Percentiles rank a stretch among this genome's conserved stretches.
phyloP scores from a whole-genome alignment of 2,797 vertebrate species.

The Poliocrania exsul region DNA sequence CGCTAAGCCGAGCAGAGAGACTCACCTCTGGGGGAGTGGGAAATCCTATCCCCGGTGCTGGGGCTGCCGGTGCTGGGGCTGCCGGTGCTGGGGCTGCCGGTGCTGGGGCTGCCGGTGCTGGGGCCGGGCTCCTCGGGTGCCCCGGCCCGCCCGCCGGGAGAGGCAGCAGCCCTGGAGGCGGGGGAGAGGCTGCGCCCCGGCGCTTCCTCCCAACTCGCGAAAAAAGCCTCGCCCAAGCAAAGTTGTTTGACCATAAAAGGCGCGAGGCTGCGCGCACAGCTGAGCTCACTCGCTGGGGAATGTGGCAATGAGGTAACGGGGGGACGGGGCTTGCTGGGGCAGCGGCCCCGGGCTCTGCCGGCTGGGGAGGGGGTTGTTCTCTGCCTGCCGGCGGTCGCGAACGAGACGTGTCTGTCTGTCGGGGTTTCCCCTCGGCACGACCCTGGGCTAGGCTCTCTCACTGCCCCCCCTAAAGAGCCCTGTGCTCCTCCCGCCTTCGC shows the following conservation, averaged over 20 bases:
- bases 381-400: rapidly evolving
- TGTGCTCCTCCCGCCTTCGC: not conserved
- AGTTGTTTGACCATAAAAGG: conserved; percentile 74
- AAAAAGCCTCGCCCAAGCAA: conserved; percentile 69
- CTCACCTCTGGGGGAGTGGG: not conserved
- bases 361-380: not conserved
- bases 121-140: not conserved
- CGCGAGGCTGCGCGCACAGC: conserved; percentile 54
- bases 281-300: conserved; percentile 72
- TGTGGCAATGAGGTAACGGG: conserved; percentile 49
- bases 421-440: not conserved
- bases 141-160: not conserved
- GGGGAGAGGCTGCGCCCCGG: not conserved
- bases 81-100: not conserved
- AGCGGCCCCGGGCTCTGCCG: not conserved
- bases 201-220: conserved; percentile 2
- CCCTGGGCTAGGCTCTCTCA: not conserved
- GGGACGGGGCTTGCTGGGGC: not conserved
- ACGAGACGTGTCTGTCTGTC: rapidly evolving
- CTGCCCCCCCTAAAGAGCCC: not conserved
- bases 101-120: not conserved
- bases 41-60: not conserved
- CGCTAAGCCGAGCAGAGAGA: not conserved
- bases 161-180: not conserved
- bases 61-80: too few species aligned